Percentiles rank a stretch among this genome's conserved stretches.
These are phyloP conservation scores for Myotis myotis DNA, from an alignment of 2,797 vertebrate genomes.

Conservation along the genomic window DNA sequence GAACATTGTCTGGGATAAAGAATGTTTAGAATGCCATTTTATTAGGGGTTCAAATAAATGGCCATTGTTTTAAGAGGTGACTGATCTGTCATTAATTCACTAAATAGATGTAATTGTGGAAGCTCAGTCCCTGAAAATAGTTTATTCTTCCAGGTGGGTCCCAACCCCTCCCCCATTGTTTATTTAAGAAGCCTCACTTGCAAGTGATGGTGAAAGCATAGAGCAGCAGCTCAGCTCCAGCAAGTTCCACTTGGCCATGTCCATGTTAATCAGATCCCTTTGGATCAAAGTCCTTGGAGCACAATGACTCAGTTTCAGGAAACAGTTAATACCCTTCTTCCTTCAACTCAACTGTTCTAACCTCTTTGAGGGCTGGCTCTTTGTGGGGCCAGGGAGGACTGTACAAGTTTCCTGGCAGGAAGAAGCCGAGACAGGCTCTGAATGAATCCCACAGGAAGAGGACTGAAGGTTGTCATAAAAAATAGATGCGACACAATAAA, in stretches of 20 bases:
- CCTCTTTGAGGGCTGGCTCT: conserved; percentile 49
- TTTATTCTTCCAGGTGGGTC: not conserved
- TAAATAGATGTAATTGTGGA: not conserved
- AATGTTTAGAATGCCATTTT: conserved; percentile 5
- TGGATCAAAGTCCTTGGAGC: conserved; percentile 48
- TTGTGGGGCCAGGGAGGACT: conserved; percentile 42
- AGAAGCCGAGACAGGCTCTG: conserved; percentile 53
- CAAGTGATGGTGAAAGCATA: not conserved
- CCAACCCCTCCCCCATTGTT: not conserved
- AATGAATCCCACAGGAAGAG: conserved; percentile 67
- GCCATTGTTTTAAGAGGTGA: not conserved
- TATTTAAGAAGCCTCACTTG: not conserved
- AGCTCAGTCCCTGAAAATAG: not conserved
- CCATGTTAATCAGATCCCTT: not conserved
- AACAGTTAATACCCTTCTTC: conserved; percentile 59
- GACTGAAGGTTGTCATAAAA: conserved; percentile 69
- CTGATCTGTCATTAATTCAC: not conserved
- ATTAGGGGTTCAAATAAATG: not conserved
- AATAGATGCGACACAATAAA: conserved; percentile 68
- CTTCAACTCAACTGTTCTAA: conserved; percentile 56
- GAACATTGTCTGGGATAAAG: not conserved
- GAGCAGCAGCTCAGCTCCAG: not conserved
- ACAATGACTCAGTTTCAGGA: conserved; percentile 57
- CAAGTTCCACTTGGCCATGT: not conserved
- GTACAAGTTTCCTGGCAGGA: conserved; percentile 61